phyloP scores from a whole-genome alignment of 2,113 vertebrate species.

The Esox niger region DNA sequence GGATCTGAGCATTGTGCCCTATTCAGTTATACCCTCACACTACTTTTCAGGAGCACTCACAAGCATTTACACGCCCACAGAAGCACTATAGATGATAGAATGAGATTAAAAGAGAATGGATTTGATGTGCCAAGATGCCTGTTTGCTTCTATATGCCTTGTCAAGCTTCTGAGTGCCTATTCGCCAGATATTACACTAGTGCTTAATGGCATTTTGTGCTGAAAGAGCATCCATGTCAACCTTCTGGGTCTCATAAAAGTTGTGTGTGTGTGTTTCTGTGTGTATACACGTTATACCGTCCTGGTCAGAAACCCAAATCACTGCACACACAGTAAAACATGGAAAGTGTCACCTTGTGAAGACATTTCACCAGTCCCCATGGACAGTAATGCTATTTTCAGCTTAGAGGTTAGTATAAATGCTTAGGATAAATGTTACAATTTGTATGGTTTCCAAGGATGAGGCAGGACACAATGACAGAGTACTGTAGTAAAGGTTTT shows the following conservation, averaged over 20 bases:
- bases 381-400: too few species aligned
- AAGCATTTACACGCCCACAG: background rate
- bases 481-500: too few species aligned
- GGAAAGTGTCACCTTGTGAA: too few species aligned
- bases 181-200: conserved; percentile 38
- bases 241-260: conserved; percentile 26
- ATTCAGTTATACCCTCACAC: conserved; percentile 2
- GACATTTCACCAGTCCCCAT: too few species aligned
- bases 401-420: too few species aligned
- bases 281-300: background rate
- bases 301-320: too few species aligned
- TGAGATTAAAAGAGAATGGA: conserved; percentile 26
- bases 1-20: background rate
- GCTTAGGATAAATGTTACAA: too few species aligned
- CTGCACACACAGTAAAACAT: too few species aligned
- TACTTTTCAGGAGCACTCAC: conserved; percentile 1
- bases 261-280: conserved; percentile 4
- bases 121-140: conserved; percentile 16
- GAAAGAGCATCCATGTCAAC: conserved; percentile 13
- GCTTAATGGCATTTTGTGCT: conserved; percentile 25
- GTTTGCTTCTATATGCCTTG: background rate
- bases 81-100: conserved; percentile 31
- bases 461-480: too few species aligned
- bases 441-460: too few species aligned
- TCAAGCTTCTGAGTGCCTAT: conserved; percentile 29